Evolutionary conservation across 2,888 invertebrate species (phyloP).

Genomic region (Lithophane ornitopus): DNA sequence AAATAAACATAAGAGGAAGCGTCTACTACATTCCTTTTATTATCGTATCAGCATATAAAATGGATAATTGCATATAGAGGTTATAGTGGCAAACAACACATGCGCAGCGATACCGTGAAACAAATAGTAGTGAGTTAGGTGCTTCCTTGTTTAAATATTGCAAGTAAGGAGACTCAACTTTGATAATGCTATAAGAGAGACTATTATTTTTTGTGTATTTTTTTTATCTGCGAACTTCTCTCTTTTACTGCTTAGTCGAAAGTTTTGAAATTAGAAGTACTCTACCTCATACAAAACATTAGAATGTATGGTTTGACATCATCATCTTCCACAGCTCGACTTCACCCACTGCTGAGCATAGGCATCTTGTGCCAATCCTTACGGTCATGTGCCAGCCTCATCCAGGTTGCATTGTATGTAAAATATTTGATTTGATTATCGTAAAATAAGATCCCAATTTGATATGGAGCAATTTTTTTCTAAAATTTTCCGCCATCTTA

Average conservation of each 20-base stretch:
- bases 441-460: not conserved
- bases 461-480: not conserved
- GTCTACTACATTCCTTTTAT: constrained; percentile 56
- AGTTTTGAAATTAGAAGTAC: not conserved
- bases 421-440: not conserved
- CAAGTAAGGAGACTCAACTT: not conserved
- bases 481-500: constrained; percentile 2
- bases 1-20: constrained; percentile 52
- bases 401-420: too few species aligned
- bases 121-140: constrained; percentile 13
- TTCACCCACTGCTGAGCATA: too few species aligned
- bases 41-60: constrained; percentile 58
- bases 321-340: too few species aligned
- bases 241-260: not conserved
- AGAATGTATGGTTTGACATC: too few species aligned
- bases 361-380: too few species aligned
- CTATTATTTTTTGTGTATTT: too few species aligned
- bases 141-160: constrained; percentile 50
- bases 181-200: not conserved
- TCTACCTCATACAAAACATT: not conserved
- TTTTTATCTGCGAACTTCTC: not conserved
- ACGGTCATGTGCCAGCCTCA: too few species aligned
- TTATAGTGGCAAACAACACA: constrained; percentile 33
- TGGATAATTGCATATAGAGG: constrained; percentile 50
- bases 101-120: constrained; percentile 23